phyloP scores from a whole-genome alignment of 2,797 vertebrate species.

The Clarias fuscus region DNA sequence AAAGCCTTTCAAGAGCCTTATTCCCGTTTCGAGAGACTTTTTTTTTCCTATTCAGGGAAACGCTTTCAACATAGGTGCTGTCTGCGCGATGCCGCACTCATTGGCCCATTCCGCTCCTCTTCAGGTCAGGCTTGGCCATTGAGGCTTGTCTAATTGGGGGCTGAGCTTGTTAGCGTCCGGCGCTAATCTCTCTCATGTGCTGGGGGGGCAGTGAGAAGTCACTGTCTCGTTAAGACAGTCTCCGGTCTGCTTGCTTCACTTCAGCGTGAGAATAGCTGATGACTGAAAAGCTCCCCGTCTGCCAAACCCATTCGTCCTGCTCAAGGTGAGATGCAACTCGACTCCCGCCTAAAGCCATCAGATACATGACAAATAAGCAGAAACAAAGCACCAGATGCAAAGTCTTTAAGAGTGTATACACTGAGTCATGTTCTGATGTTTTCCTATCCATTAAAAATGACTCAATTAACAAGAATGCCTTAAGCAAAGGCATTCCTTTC shows the following conservation, averaged over 20 bases:
- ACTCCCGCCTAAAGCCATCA: conserved; percentile 35
- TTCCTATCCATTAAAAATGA: background rate
- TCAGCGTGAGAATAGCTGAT: conserved; percentile 59
- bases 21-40: conserved; percentile 21
- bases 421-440: background rate
- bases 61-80: conserved; percentile 41
- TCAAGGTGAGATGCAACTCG: conserved; percentile 53
- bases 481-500: background rate
- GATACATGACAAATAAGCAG: background rate
- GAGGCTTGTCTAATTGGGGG: conserved; percentile 78
- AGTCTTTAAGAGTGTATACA: background rate
- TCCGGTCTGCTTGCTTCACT: conserved; percentile 64
- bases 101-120: conserved; percentile 37
- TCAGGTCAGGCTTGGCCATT: conserved; percentile 59
- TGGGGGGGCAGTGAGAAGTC: conserved; percentile 71
- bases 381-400: background rate
- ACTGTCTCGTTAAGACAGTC: conserved; percentile 73
- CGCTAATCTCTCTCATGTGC: conserved; percentile 80
- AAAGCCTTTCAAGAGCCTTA: conserved; percentile 16
- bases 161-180: conserved; percentile 75
- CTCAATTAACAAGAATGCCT: background rate
- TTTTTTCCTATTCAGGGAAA: background rate
- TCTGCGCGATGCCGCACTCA: conserved; percentile 47
- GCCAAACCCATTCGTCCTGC: conserved; percentile 49
- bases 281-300: conserved; percentile 58